Base-by-base conservation (phyloP, 2,888 invertebrate genomes). In the Eupithecia centaureata region DNA sequence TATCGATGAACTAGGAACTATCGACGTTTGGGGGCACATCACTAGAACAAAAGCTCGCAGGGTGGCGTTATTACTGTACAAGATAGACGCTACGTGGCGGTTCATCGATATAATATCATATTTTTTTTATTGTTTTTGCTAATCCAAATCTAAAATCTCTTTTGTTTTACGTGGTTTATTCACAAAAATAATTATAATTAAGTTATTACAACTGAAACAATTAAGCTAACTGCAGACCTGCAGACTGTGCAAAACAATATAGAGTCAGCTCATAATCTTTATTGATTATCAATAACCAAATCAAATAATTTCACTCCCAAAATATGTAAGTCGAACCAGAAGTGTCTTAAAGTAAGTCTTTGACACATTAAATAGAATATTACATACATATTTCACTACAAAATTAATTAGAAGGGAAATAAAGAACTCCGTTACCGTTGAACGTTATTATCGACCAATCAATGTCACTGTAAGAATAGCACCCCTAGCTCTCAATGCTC, bases 31-130 rank as follows among this genome's bases (percentile, higher is more conserved):
- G 57, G 61, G 54, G 59, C 47, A 70, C 85, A 79, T 71, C 83
- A 76, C 82, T 82, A 73, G 5, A 68, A 63, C 61, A 71, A 73
- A 73, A 73, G 63, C 68, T 67, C 63, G 63, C 56, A 52, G 42
- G 15, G 15, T 5, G 7, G 15, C 15, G 27, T 7, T 52, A 52
- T 52, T 27, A 27, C 52, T 52, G 52, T 52, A 27, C 52, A 25
- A 42, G 42, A 18, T 18, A 42, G 18, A 47, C 15, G 52, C 25
- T 38, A n/a, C n/a, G n/a, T 15, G 5, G 0, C 5, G 51, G 25
- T 52, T 25, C 5, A 52, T 27, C 15, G 38, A n/a, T 38, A 38
- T 8, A 8, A 32, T 30, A n/a, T n/a, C n/a, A n/a, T n/a, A n/a
- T n/a, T n/a, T n/a, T n/a, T n/a, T n/a, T n/a, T n/a, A n/a, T n/a